Conservation (phyloP, 2,797 vertebrate genomes). For the Garrulus glandarius region DNA sequence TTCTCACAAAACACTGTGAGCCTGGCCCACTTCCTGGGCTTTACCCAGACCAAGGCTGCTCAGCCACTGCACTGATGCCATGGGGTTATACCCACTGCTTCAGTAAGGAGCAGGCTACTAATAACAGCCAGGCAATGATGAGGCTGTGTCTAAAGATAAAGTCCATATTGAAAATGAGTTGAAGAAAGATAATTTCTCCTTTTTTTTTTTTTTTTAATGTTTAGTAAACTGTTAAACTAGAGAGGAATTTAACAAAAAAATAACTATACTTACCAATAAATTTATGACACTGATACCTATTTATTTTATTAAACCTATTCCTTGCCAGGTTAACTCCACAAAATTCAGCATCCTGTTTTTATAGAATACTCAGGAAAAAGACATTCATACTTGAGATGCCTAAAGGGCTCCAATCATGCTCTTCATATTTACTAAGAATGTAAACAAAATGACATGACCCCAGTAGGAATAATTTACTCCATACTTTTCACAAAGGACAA, state of each 20-base stretch:
- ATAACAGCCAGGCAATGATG: background rate
- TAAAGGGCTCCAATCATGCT: slow-evolving; percentile 42
- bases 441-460: slow-evolving; percentile 63
- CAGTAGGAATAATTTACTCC: slow-evolving; percentile 45
- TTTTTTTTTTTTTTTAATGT: background rate
- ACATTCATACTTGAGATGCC: slow-evolving; percentile 59
- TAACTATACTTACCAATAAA: background rate
- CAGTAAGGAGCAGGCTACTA: background rate
- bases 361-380: slow-evolving; percentile 7
- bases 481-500: slow-evolving; percentile 50
- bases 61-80: background rate
- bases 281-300: background rate
- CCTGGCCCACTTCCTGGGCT: background rate
- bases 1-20: background rate
- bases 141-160: background rate
- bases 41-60: background rate
- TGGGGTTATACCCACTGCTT: background rate
- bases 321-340: slow-evolving; percentile 14
- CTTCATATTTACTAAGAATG: slow-evolving; percentile 64
- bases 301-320: slow-evolving; percentile 18
- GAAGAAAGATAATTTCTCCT: background rate
- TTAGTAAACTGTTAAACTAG: background rate
- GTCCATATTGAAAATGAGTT: background rate
- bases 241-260: background rate
- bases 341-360: slow-evolving; percentile 46